Conservation (phyloP, 2,797 vertebrate species). For the Anabas testudineus region DNA sequence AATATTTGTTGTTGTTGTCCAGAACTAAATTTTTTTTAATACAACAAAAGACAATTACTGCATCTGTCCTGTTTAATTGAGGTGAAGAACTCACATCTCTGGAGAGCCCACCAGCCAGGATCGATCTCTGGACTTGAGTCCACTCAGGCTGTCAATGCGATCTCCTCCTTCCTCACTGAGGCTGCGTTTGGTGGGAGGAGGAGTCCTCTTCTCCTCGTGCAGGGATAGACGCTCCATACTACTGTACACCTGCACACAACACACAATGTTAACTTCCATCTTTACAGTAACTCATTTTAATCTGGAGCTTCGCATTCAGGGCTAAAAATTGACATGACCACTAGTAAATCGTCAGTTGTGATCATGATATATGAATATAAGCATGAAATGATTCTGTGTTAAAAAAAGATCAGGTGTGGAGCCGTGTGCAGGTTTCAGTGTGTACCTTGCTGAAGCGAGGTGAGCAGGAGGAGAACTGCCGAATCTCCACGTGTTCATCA, state of each 20-base stretch:
- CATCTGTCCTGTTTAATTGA: neutral
- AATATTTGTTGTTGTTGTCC: neutral
- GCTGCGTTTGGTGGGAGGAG: slow-evolving; percentile 94
- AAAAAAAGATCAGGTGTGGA: no score
- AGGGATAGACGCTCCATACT: slow-evolving; percentile 97
- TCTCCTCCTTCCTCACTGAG: slow-evolving; percentile 96
- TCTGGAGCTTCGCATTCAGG: neutral
- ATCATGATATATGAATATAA: no score
- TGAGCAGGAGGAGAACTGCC: slow-evolving; percentile 97
- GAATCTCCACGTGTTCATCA: slow-evolving; percentile 93
- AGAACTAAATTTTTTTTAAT: neutral
- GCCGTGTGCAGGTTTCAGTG: neutral
- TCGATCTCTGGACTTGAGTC: slow-evolving; percentile 90
- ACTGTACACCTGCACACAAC: slow-evolving; percentile 90
- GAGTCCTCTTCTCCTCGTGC: slow-evolving; percentile 91
- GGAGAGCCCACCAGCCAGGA: slow-evolving; percentile 95
- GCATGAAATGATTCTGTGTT: no score
- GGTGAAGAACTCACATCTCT: slow-evolving; percentile 90
- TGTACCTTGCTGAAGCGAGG: slow-evolving; percentile 96
- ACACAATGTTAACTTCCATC: neutral
- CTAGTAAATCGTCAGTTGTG: no score
- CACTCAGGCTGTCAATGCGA: slow-evolving; percentile 86
- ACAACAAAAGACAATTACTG: neutral
- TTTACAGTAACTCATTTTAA: no score
- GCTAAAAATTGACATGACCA: no score